Conservation (phyloP, 2,888 invertebrate genomes). For the Desoria tigrina region DNA sequence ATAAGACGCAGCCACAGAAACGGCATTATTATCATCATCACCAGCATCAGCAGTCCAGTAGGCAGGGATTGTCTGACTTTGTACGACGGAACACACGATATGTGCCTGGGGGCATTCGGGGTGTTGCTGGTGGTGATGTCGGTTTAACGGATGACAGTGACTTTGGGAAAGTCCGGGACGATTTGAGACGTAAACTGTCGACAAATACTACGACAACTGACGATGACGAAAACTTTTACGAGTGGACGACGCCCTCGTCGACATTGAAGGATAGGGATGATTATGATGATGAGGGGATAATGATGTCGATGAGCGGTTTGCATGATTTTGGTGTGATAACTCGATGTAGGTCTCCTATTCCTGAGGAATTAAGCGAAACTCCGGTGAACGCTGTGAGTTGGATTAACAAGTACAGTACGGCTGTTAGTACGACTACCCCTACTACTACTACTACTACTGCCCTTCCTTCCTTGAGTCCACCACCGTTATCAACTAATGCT, state of each 20-base stretch:
- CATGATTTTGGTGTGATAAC: constrained; percentile 17
- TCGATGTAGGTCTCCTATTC: constrained; percentile 51
- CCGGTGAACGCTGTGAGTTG: not conserved
- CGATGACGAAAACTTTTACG: not conserved
- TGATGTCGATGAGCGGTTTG: too few relatives aligned
- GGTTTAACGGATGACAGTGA: too few relatives aligned
- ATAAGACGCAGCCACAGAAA: too few relatives aligned
- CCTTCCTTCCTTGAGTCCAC: constrained; percentile 9
- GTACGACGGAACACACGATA: too few relatives aligned
- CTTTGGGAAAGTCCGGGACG: too few relatives aligned
- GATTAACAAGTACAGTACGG: constrained; percentile 21
- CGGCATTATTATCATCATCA: too few relatives aligned
- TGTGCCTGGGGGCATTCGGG: too few relatives aligned
- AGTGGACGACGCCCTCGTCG: not conserved
- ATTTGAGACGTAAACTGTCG: too few relatives aligned
- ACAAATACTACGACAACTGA: not conserved
- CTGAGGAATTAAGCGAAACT: constrained; percentile 44
- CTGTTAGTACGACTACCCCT: constrained; percentile 22
- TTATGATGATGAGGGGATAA: constrained; percentile 10
- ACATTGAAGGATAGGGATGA: not conserved
- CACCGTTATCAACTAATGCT: constrained; percentile 8
- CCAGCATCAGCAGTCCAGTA: too few relatives aligned
- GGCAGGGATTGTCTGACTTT: too few relatives aligned
- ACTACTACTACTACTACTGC: constrained; percentile 37
- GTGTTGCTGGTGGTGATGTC: too few relatives aligned